phyloP scores from a whole-genome alignment of 2,888 invertebrate genomes.

The Sycophila texana region DNA sequence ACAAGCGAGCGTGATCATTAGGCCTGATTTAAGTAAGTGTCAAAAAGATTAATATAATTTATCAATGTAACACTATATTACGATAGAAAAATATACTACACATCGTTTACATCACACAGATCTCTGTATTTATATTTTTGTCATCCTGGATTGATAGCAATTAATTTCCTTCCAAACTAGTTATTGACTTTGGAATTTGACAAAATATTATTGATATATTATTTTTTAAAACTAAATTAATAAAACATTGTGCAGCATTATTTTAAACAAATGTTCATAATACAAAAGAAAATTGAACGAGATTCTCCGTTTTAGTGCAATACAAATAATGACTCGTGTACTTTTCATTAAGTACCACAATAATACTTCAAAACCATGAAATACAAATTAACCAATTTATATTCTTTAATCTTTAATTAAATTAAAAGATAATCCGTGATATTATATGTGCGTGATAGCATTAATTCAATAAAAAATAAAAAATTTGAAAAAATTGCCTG shows the following conservation, averaged over 20 bases:
- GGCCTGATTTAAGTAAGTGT: conserved; percentile 43
- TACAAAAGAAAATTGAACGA: conserved; percentile 37
- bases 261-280: conserved; percentile 18
- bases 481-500: conserved; percentile 39
- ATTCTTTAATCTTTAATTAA: conserved; percentile 26
- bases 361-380: conserved; percentile 46
- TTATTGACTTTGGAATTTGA: background rate
- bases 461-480: conserved; percentile 30
- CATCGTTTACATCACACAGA: conserved; percentile 47
- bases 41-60: conserved; percentile 50
- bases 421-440: conserved; percentile 9
- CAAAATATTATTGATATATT: conserved; percentile 9
- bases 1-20: conserved; percentile 43
- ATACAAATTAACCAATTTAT: conserved; percentile 37
- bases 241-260: conserved; percentile 15
- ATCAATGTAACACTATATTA: conserved; percentile 50
- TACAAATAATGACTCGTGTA: conserved; percentile 39
- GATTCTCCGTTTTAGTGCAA: conserved; percentile 31
- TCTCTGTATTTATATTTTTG: conserved; percentile 33
- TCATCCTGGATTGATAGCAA: conserved; percentile 18
- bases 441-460: conserved; percentile 26
- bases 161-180: background rate
- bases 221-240: conserved; percentile 2
- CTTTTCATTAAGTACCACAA: conserved; percentile 42
- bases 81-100: conserved; percentile 56